Evolutionary conservation across 2,888 invertebrate genomes (phyloP), one percentile per base, ranked within the genome.

Genomic region (Disparrhopalites patrizii): DNA sequence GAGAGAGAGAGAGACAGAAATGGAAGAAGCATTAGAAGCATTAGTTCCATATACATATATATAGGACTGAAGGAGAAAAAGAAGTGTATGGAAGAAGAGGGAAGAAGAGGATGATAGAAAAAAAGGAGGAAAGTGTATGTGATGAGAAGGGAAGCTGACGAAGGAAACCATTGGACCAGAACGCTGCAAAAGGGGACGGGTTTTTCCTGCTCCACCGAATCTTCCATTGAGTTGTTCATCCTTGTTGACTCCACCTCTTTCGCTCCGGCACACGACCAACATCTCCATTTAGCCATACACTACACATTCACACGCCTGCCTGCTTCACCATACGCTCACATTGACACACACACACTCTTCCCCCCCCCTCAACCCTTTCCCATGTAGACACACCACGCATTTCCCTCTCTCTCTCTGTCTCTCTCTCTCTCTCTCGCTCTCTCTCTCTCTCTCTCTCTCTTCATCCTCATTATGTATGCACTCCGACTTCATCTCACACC

Each of bases 111-210:
- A 40, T n/a, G 47, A 36, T 27, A 58, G 62, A 60, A 50, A 55
- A 50, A 50, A 43, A 31, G 55, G 56, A 47, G 52, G 27, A 58
- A 50, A 52, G 61, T 58, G 68, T 54, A 62, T 57, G 68, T 62
- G 51, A 61, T 62, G 69, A 69, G 66, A 66, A 69, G 69, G 69
- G 69, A 69, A 69, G 67, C 67, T 69, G 68, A 65, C 67, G 57
- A 57, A 64, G 64, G 55, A 68, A 64, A 63, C 65, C 69, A 70
- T 67, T 70, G 69, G 69, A 68, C 57, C 66, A 67, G 67, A 70
- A 68, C 69, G 56, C 52, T 63, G 62, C 54, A 56, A 67, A 63
- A 68, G 68, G 63, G 66, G 62, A 58, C 58, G 62, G 56, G 56
- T 63, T 63, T 52, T 63, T 54, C 50, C 55, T 63, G 63, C 63